Base-by-base conservation (phyloP, 2,888 invertebrate species). In the Rhopalosiphum nymphaeae region DNA sequence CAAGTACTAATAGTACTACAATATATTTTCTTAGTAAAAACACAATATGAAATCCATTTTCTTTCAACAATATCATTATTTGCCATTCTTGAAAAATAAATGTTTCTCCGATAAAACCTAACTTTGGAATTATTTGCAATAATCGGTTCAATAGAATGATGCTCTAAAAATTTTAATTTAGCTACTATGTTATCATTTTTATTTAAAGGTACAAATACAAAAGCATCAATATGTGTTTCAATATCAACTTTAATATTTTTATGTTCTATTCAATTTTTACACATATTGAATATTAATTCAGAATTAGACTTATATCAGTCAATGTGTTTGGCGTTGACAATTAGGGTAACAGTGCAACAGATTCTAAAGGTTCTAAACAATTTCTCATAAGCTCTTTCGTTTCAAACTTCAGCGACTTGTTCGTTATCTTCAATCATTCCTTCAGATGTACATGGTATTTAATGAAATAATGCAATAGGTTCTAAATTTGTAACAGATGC, bases 11-110 rank as follows among this genome's bases (percentile, higher is more conserved):
- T n/a, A 88, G 36, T 53, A 53, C 49, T 88, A 53, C 36, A 53
- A 88, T 88, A 88, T 88, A 88, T 53, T 88, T 88, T 36, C 25
- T 88, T 88, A 53, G 53, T 53, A 88, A 88, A 88, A 53, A 25
- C 0, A 36, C 88, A 53, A 88, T 88, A 88, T 88, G 88, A 88
- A 46, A 46, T 46, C 44, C 44, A 46, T 7, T 0, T 46, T 7
- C 44, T 46, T 46, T 46, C 44, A 3, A 88, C 53, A 88, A 88
- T 88, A 53, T 88, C 53, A 88, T 25, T 21, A 88, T 88, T 88
- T 88, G 16, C 10, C n/a, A 49, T 53, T 87, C 53, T 49, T 53
- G n/a, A 16, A 87, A 88, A 88, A 53, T 53, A 88, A 88, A 53
- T 42, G 25, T 53, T 88, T 61, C 61, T 61, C 3, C n/a, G 61